Percentiles rank a stretch among this genome's conserved stretches.
Evolutionary conservation across 1,140 invertebrate species (phyloP).

Genomic region (Drosophila arawakana): DNA sequence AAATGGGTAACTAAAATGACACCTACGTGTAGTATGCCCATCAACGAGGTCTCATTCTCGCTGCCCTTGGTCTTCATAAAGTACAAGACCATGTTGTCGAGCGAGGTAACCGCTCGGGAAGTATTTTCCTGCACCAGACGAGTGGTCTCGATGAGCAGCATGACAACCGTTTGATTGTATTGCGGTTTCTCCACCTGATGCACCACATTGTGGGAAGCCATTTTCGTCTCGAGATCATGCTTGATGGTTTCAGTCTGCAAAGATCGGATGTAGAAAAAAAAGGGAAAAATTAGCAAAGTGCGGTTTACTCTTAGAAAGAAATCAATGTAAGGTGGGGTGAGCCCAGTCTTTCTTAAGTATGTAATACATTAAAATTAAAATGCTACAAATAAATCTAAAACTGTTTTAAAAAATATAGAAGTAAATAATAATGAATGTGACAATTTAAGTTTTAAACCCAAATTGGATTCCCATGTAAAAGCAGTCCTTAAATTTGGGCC

Average conservation of each 20-base stretch:
- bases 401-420: no score
- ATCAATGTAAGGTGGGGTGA: no score
- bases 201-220: conserved; percentile 86
- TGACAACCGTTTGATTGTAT: conserved; percentile 90
- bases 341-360: no score
- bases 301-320: not conserved
- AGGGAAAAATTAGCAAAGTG: not conserved
- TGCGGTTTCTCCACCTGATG: conserved; percentile 90
- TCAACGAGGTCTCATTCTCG: conserved; percentile 89
- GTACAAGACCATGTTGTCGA: conserved; percentile 86
- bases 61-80: conserved; percentile 88
- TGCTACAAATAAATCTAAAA: no score
- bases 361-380: no score
- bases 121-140: conserved; percentile 89
- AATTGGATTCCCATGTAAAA: no score
- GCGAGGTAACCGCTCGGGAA: conserved; percentile 87
- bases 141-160: conserved; percentile 87
- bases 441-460: no score
- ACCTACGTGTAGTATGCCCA: conserved; percentile 87
- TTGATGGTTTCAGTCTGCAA: conserved; percentile 82
- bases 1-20: not conserved
- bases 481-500: no score
- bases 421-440: no score
- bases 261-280: not conserved
- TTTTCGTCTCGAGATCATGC: conserved; percentile 81